Evolutionary conservation across 2,888 invertebrate species (phyloP).

Genomic region (Euproctis similis): DNA sequence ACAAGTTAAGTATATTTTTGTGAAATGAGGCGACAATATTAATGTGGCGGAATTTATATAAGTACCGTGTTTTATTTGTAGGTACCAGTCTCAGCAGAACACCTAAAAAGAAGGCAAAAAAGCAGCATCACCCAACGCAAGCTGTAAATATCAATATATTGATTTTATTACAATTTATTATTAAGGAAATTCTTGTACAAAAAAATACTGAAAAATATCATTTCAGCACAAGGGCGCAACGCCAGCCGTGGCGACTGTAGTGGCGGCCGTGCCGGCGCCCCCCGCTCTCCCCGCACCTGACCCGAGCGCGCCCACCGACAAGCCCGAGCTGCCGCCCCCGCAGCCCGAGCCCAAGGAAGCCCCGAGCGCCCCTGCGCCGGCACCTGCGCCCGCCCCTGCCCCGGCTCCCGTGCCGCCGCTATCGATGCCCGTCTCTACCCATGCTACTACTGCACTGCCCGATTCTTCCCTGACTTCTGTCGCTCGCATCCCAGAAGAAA

Average conservation of each 20-base stretch:
- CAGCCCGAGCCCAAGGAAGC: constrained; percentile 17
- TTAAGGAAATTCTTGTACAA: constrained; percentile 3
- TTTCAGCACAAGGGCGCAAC: constrained; percentile 36
- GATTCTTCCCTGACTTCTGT: constrained; percentile 38
- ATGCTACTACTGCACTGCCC: constrained; percentile 18
- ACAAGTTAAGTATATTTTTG: constrained; percentile 26
- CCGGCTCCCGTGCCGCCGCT: neutral
- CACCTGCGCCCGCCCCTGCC: constrained; percentile 8
- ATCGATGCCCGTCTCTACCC: constrained; percentile 23
- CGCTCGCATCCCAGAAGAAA: constrained; percentile 31
- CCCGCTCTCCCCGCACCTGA: constrained; percentile 3
- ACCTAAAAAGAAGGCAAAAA: constrained; percentile 65
- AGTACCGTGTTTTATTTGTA: constrained; percentile 31
- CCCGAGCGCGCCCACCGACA: constrained; percentile 11
- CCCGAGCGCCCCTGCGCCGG: neutral
- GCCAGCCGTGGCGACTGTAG: constrained; percentile 19
- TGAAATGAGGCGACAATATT: too few relatives aligned
- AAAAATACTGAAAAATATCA: neutral
- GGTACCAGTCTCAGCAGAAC: constrained; percentile 55
- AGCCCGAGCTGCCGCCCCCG: constrained; percentile 19
- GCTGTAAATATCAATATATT: constrained; percentile 57
- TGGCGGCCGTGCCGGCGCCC: constrained; percentile 11
- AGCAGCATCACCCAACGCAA: constrained; percentile 43
- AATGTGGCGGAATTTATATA: too few relatives aligned
- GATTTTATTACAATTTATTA: constrained; percentile 1